Evolutionary conservation across 2,888 invertebrate species (phyloP).

Genomic region (Mechanitis mazaeus): DNA sequence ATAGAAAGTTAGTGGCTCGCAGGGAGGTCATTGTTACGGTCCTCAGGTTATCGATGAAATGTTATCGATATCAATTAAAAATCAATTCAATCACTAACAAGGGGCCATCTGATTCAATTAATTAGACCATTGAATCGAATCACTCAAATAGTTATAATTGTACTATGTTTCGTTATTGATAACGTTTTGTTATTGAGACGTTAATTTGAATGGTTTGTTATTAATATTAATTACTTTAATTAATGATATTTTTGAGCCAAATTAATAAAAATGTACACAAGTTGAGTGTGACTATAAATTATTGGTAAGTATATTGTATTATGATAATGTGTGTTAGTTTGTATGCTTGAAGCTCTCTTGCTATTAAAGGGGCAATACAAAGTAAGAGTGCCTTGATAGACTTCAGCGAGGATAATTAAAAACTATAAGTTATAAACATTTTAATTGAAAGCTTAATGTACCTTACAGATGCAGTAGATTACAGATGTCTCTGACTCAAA

Average conservation of each 20-base stretch:
- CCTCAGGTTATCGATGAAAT: slow-evolving; percentile 48
- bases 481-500: neutral
- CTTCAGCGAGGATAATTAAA: too few species aligned
- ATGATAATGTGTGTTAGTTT: too few species aligned
- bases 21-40: slow-evolving; percentile 67
- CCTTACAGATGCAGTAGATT: slow-evolving; percentile 3
- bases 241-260: too few species aligned
- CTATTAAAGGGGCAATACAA: too few species aligned
- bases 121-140: slow-evolving; percentile 52
- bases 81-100: slow-evolving; percentile 66
- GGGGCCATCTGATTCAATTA: slow-evolving; percentile 73
- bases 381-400: too few species aligned
- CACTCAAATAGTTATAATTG: slow-evolving; percentile 39
- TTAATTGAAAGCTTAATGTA: slow-evolving; percentile 9
- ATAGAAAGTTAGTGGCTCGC: slow-evolving; percentile 63
- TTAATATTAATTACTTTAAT: too few species aligned
- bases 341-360: too few species aligned
- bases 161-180: slow-evolving; percentile 24
- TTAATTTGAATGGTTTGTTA: neutral
- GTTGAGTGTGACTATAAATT: too few species aligned
- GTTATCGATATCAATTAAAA: slow-evolving; percentile 59
- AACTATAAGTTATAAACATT: slow-evolving; percentile 9
- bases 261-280: too few species aligned
- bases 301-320: too few species aligned
- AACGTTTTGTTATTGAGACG: slow-evolving; percentile 8